phyloP scores from a whole-genome alignment of 1,140 invertebrate species.

The Drosophila ercepeae region DNA sequence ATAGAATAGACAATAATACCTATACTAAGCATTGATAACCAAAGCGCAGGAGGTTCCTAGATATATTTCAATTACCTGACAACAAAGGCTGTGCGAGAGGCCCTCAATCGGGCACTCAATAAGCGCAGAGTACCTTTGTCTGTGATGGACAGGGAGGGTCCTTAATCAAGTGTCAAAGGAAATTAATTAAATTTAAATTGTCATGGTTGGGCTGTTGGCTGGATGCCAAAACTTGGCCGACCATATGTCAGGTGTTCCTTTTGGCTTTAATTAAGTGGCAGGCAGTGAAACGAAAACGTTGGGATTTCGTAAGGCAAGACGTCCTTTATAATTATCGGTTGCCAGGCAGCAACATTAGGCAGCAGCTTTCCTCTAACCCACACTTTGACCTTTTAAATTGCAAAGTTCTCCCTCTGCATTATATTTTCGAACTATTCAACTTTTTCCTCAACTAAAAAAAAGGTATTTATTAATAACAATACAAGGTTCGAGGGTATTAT shows the following conservation, averaged over 20 bases:
- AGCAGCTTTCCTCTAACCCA: neutral
- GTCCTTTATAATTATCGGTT: conserved; percentile 38
- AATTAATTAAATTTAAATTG: conserved; percentile 56
- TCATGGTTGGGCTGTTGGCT: conserved; percentile 10
- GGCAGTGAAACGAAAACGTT: conserved; percentile 19
- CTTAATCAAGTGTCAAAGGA: conserved; percentile 55
- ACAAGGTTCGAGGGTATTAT: neutral
- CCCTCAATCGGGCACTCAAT: conserved; percentile 12
- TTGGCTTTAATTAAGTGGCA: conserved; percentile 44
- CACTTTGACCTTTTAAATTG: conserved; percentile 10
- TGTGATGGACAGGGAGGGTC: conserved; percentile 20
- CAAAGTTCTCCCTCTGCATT: neutral
- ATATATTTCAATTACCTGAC: conserved; percentile 3
- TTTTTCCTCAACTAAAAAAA: neutral
- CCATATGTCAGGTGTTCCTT: conserved; percentile 21
- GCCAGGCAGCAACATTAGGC: conserved; percentile 42
- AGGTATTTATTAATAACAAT: neutral
- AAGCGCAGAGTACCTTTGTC: conserved; percentile 7
- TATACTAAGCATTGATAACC: neutral
- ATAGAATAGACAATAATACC: too few species aligned
- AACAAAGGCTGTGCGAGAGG: neutral
- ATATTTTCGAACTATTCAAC: too few species aligned
- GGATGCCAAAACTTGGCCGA: conserved; percentile 4
- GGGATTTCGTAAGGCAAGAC: conserved; percentile 10
- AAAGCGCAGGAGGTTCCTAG: neutral